phyloP scores from a whole-genome alignment of 2,113 vertebrate genomes.

The Zapornia atra region DNA sequence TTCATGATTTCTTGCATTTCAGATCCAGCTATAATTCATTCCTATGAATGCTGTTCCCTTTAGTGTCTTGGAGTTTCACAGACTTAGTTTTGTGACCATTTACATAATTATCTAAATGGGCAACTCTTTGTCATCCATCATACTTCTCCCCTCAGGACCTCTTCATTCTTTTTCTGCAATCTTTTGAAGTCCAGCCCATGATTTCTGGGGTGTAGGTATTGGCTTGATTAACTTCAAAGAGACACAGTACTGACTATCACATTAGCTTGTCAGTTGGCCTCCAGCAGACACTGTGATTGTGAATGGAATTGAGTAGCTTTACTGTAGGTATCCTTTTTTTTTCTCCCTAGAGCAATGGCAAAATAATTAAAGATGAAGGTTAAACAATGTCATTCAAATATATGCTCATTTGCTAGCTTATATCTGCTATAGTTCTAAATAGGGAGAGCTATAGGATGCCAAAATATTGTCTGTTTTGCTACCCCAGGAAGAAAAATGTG shows the following conservation, averaged over 20 bases:
- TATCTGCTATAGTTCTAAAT: not conserved
- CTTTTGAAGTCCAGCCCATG: conserved; percentile 32
- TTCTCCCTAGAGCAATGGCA: not conserved
- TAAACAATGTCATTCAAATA: not conserved
- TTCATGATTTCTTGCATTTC: not conserved
- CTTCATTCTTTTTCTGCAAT: not conserved
- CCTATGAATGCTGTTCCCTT: not conserved
- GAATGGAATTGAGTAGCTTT: not conserved
- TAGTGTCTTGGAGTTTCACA: not conserved
- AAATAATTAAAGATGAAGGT: conserved; percentile 1
- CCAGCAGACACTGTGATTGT: not conserved
- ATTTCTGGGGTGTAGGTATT: conserved; percentile 4
- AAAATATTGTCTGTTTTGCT: not conserved
- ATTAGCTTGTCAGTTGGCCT: conserved; percentile 45
- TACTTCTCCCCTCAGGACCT: conserved; percentile 15
- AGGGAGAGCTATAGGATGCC: not conserved
- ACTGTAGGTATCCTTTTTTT: not conserved
- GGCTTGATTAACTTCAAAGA: conserved; percentile 51
- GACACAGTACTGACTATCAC: not conserved
- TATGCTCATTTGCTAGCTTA: not conserved
- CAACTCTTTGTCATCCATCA: conserved; percentile 54
- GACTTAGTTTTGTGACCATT: conserved; percentile 37
- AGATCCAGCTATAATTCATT: conserved; percentile 27
- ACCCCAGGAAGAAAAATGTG: not conserved
- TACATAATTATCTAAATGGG: conserved; percentile 58